Evolutionary conservation across 2,113 vertebrate species (phyloP).

Genomic region (Alosa alosa): DNA sequence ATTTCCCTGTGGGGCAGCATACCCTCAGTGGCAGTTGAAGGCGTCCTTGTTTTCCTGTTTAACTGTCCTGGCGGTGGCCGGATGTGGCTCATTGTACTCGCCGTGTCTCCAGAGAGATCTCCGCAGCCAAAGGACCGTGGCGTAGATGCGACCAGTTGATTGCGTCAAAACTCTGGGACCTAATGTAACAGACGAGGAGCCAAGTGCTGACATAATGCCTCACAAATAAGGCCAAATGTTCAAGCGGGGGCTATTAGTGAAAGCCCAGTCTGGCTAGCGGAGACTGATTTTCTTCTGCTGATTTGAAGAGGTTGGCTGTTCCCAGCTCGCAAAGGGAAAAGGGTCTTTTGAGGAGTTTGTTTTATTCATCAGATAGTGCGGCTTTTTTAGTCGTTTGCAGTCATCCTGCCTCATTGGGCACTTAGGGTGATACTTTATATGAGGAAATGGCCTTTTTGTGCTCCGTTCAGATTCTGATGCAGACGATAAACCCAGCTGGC

Average conservation of each 20-base stretch:
- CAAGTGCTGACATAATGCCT: neutral
- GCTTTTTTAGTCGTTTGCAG: neutral
- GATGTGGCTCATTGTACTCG: neutral
- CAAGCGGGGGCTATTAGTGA: neutral
- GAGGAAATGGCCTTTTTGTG: constrained; percentile 6
- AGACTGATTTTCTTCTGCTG: neutral
- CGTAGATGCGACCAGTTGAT: neutral
- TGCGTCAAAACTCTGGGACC: constrained; percentile 13
- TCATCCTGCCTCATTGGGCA: neutral
- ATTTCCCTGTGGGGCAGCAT: neutral
- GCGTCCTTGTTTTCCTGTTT: neutral
- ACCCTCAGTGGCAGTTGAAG: neutral
- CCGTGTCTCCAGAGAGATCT: neutral
- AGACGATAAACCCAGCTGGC: neutral
- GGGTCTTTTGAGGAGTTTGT: neutral
- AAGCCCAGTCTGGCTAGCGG: neutral
- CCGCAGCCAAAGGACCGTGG: neutral
- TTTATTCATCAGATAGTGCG: neutral
- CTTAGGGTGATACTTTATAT: neutral
- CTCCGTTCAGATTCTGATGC: neutral
- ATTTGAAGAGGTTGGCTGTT: neutral
- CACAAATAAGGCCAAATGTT: neutral
- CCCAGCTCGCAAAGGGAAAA: neutral
- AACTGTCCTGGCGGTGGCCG: neutral
- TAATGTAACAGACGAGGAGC: neutral